Percentiles rank a stretch among this genome's conserved stretches.
These are phyloP conservation scores for Dendroctonus ponderosae DNA, from an alignment of 1,140 invertebrate genomes.

Conservation along the genomic window DNA sequence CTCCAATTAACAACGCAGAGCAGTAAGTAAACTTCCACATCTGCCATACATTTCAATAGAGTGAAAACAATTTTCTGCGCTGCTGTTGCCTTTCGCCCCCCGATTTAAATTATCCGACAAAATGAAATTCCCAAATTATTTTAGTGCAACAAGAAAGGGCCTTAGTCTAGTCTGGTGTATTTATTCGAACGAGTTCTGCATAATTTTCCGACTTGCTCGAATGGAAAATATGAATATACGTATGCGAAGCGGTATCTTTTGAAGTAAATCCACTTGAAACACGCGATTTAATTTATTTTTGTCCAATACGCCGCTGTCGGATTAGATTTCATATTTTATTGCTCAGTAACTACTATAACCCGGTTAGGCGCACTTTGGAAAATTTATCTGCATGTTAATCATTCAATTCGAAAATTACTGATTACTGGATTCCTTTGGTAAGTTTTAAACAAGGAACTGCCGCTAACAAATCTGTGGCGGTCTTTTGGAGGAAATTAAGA, in stretches of 20 bases:
- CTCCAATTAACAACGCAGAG: too few relatives aligned
- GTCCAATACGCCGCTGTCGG: conserved; percentile 5
- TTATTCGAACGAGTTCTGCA: conserved; percentile 25
- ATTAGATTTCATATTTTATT: conserved; percentile 14
- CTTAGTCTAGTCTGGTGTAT: conserved; percentile 23
- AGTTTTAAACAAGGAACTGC: too few relatives aligned
- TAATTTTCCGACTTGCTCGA: conserved; percentile 28
- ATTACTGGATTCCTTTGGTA: too few relatives aligned
- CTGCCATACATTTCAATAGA: too few relatives aligned
- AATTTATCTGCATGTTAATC: too few relatives aligned
- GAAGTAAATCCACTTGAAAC: conserved; percentile 24
- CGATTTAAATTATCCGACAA: conserved; percentile 19
- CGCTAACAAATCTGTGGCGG: too few relatives aligned
- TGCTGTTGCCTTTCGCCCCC: too few relatives aligned
- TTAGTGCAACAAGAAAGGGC: conserved; percentile 23
- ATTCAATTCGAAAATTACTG: too few relatives aligned
- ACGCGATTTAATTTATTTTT: conserved; percentile 33
- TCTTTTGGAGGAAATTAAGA: too few relatives aligned
- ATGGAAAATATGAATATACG: conserved; percentile 29
- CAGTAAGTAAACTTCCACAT: too few relatives aligned
- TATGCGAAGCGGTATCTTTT: conserved; percentile 18
- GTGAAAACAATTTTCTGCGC: too few relatives aligned
- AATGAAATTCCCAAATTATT: conserved; percentile 31
- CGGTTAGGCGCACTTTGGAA: too few relatives aligned
- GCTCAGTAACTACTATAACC: background rate